Base-by-base conservation (phyloP, 2,888 invertebrate genomes). In the Calliphora vomitoria region DNA sequence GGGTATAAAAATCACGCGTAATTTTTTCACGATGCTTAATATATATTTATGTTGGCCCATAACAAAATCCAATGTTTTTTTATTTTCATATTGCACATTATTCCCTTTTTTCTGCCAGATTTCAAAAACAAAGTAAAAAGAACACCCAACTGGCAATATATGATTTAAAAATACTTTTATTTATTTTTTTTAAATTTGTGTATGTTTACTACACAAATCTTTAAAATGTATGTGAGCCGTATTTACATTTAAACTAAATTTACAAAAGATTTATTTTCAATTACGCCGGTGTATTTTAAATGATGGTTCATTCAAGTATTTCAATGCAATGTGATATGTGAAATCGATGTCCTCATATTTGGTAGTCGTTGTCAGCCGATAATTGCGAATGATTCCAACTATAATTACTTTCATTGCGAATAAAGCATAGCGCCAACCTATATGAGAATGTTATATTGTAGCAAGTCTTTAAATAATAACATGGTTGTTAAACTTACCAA, bases 351-450 rank as follows among this genome's bases (percentile, higher is more conserved):
- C 88, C 8, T 90, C 89, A 41, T 68, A 88, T n/a, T 89, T 84
- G 3, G 71, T 78, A 0, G 58, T 44, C 0, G 90, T 90, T 10
- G 89, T 82, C 35, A 90, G 87, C 0, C 75, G 76, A 76, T 81
- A 90, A 20, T 89, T 90, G 1, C 90, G 88, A 3, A 90, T 13
- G 1, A 89, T 31, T 4, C 88, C 85, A 44, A 83, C 68, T 38
- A 90, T 6, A 5, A 86, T 66, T 10, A 89, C 74, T 81, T 88
- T 90, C 18, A 90, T 66, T 3, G 83, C 68, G 10, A 90, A 78
- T 3, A 82, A 38, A 3, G 89, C 91, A 68, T 90, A 90, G 3
- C 89, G 89, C 89, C 89, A 90, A 47, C 91, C 91, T 91, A 55
- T 13, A 31, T 6, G 11, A 25, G 58, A 11, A 53, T 5, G 11